A percentile compares a stretch with the other conserved stretches of the same genome.
phyloP scores from a whole-genome alignment of 2,888 invertebrate species.

The Conchocele bisecta region DNA sequence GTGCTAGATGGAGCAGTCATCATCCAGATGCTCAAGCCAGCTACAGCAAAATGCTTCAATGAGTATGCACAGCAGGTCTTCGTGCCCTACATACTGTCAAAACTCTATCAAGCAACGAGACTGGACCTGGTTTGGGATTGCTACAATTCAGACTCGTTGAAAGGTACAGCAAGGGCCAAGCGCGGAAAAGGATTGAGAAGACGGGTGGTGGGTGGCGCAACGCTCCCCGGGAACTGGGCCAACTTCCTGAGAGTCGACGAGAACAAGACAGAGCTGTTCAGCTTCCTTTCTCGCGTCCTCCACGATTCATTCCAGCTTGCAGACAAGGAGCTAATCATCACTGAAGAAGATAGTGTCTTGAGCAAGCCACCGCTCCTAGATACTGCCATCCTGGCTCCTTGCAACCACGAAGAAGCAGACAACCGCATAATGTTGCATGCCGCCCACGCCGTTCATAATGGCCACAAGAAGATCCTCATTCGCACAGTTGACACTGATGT shows the following conservation, averaged over 20 bases:
- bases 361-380: too few species aligned
- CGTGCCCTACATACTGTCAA: background rate
- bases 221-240: conserved; percentile 32
- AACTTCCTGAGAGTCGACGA: conserved; percentile 33
- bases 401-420: conserved; percentile 48
- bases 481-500: conserved; percentile 40
- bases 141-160: conserved; percentile 41
- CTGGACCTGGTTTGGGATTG: conserved; percentile 54
- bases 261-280: conserved; percentile 48
- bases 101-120: conserved; percentile 29
- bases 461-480: conserved; percentile 1
- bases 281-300: conserved; percentile 26
- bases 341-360: too few species aligned
- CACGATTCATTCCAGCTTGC: too few species aligned
- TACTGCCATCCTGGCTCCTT: too few species aligned
- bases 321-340: too few species aligned
- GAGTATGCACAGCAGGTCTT: background rate
- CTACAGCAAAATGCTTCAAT: background rate
- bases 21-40: background rate
- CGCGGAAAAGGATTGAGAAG: conserved; percentile 44
- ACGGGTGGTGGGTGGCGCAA: conserved; percentile 1
- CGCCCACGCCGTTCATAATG: conserved; percentile 15
- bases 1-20: background rate
- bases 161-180: conserved; percentile 34
- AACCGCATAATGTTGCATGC: conserved; percentile 16